Evolutionary conservation across 2,797 vertebrate species (phyloP), one percentile per base, ranked within the genome.

Genomic region (Dermochelys coriacea): DNA sequence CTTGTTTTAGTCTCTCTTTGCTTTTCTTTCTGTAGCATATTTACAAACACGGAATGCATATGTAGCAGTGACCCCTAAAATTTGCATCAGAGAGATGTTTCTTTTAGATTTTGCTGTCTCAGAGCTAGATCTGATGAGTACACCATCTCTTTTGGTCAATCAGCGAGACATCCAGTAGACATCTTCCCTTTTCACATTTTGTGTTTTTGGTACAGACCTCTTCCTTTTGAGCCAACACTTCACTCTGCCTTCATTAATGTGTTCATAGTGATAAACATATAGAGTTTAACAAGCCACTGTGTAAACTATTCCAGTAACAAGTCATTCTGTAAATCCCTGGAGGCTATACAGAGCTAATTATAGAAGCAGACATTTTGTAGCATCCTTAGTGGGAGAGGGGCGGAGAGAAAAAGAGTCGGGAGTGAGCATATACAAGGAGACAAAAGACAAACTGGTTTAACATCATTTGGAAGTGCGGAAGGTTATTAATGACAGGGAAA

Each of bases 1-100:
- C 94, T 93, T 93, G 57, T 92, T 50, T 50, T 90, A 74, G 54
- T 91, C 88, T 95, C 88, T 95, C n/a, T 41, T 96, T 75, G 6
- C 15, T 45, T 47, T 47, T 75, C 23, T 75, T 29, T 75, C 23
- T 75, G 74, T 29, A 0, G 0, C 8, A 12, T 19, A 77, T 41
- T 80, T 41, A 82, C 3, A 85, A 81, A 45, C 25, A 41, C 45
- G 47, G 64, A 94, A 85, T 10, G 77, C 71, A 27, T 75, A 45
- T 85, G 68, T 25, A 29, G 29, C 64, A 84, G 71, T 74, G 27
- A 15, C 3, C 81, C 68, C 19, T 3, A 86, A 89, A 41, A 12
- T 82, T 86, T 80, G 83, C 52, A 74, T 4, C 51, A 77, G 54
- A 19, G 37, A 94, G 77, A 12, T 37, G 16, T 8, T 81, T 89